Evolutionary conservation across 2,113 vertebrate genomes (phyloP), one percentile per base, ranked within the genome.

Genomic region (Artemisiospiza belli): DNA sequence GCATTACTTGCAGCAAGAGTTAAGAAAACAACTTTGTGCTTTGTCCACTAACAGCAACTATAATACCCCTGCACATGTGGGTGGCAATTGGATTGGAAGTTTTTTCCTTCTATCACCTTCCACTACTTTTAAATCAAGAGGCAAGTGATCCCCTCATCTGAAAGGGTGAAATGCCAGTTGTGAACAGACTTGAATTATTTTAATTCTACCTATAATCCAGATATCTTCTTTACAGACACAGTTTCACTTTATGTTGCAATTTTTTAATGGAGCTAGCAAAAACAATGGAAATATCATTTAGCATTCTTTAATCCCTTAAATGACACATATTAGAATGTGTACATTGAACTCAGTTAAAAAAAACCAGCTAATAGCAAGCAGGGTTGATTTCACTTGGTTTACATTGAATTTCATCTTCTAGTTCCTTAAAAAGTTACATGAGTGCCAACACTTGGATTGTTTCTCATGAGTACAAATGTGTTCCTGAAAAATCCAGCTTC

Each of bases 401-500:
- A 58, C 25, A 76, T 16, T 21, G 61, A 67, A 16, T 43, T 74
- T 64, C 58, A 64, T 28, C 58, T 66, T 49, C n/a, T 20, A 75
- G 51, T 30, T 57, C 61, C 24, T 66, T 57, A 58, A 66, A 15
- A 66, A 58, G 47, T 35, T 3, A 54, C 5, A 21, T 0, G 0
- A 52, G 28, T 52, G n/a, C 19, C 19, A 73, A 61, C 20, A 61
- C 16, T 84, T 12, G 19, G 11, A 6, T 11, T 57, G 7, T 9
- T 89, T 91, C 73, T 59, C 51, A 41, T n/a, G 17, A 81, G 43
- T 22, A 58, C 20, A 66, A 51, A 67, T 2, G 9, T 28, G 18
- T 20, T 72, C 28, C 31, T 35, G 24, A 67, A 81, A 86, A 84
- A 84, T 2, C 9, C 21, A 83, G 12, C 22, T 67, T 23, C 30